Percentiles rank a stretch among this genome's conserved stretches.
These are phyloP conservation scores for Nycticebus coucang DNA, from an alignment of 2,113 vertebrate genomes.

Conservation along the genomic window DNA sequence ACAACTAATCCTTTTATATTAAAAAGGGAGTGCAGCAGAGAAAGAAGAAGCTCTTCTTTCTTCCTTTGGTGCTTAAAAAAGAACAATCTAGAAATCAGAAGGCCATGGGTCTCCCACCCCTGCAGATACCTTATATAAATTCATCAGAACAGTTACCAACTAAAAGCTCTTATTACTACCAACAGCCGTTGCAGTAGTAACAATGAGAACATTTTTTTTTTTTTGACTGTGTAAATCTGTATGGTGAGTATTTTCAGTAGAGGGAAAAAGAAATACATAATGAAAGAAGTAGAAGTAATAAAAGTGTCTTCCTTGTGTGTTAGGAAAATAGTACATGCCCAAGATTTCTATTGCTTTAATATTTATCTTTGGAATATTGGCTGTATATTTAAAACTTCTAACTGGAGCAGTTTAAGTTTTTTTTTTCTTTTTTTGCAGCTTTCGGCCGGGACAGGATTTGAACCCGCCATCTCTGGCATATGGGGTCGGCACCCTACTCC, in stretches of 20 bases:
- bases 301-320: not conserved
- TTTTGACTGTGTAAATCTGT: not conserved
- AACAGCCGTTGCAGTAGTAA: not conserved
- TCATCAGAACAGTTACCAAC: not conserved
- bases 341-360: not conserved
- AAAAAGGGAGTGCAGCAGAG: too few relatives aligned
- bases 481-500: too few relatives aligned
- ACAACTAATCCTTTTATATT: too few relatives aligned
- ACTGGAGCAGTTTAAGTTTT: not conserved
- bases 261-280: conserved; percentile 10
- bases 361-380: conserved; percentile 33
- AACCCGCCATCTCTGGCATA: too few relatives aligned
- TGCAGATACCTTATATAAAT: not conserved
- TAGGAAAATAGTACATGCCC: not conserved
- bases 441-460: too few relatives aligned
- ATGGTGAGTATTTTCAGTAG: not conserved
- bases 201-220: conserved; percentile 12
- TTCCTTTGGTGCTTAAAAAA: too few relatives aligned
- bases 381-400: conserved; percentile 7
- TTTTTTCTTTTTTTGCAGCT: not conserved
- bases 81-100: too few relatives aligned
- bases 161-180: not conserved
- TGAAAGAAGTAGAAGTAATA: conserved; percentile 41
- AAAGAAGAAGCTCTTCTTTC: too few relatives aligned
- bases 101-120: too few relatives aligned